Percentiles rank a stretch among this genome's conserved stretches.
phyloP scores from a whole-genome alignment of 2,113 vertebrate species.

The Lepisosteus osseus region DNA sequence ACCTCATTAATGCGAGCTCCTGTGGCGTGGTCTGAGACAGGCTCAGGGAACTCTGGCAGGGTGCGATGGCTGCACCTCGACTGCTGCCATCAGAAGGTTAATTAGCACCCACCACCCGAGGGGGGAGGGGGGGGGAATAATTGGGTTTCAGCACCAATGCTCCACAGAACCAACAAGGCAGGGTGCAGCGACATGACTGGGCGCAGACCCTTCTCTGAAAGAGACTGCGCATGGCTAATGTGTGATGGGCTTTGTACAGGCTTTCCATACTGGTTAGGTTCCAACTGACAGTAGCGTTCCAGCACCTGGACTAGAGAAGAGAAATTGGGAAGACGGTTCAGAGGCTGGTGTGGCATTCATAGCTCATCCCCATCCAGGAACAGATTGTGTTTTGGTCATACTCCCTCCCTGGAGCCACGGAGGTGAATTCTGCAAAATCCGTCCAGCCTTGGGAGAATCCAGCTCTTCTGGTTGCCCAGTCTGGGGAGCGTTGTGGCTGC shows the following conservation, averaged over 20 bases:
- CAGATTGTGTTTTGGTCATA: no score
- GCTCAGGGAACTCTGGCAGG: not conserved
- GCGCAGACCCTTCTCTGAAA: no score
- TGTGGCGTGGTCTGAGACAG: conserved; percentile 8
- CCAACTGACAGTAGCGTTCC: no score
- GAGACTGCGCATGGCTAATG: no score
- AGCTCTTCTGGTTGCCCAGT: no score
- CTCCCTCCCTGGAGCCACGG: no score
- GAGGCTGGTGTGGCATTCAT: not conserved
- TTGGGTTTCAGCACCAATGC: conserved; percentile 49
- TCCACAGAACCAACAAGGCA: no score
- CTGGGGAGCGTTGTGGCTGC: not conserved
- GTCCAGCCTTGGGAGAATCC: no score
- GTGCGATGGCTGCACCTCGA: conserved; percentile 30
- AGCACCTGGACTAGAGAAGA: not conserved
- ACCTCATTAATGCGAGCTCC: not conserved
- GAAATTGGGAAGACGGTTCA: not conserved
- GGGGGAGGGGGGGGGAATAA: conserved; percentile 43
- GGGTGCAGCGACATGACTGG: no score
- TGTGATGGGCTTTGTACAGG: no score
- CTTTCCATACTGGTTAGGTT: not conserved
- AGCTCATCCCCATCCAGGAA: no score
- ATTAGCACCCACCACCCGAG: conserved; percentile 46
- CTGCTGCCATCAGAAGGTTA: conserved; percentile 43
- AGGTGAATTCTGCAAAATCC: no score